Conservation (phyloP, 2,797 vertebrate species). For the Lophius americanus region DNA sequence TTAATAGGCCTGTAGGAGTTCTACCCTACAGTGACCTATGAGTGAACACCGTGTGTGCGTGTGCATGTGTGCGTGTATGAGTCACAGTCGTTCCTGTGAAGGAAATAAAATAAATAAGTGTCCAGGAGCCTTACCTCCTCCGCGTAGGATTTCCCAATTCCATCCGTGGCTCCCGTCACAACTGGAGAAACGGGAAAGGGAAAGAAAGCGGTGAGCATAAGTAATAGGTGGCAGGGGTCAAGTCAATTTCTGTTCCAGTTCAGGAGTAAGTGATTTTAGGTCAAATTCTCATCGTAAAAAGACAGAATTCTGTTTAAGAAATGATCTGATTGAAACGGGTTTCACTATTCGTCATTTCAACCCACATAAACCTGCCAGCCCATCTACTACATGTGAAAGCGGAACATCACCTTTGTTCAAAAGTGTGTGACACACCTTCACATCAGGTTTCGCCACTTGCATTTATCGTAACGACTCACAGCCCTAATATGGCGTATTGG, state of each 20-base stretch:
- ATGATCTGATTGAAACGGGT: neutral
- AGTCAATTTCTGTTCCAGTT: neutral
- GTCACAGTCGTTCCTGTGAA: constrained; percentile 70
- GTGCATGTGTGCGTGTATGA: constrained; percentile 54
- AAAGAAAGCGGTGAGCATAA: constrained; percentile 25
- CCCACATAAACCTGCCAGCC: neutral
- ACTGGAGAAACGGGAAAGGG: constrained; percentile 78
- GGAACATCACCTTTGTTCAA: constrained; percentile 3
- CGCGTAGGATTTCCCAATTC: constrained; percentile 96
- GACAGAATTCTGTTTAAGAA: neutral
- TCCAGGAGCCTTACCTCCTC: constrained; percentile 88
- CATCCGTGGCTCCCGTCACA: constrained; percentile 96
- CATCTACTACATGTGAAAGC: no score
- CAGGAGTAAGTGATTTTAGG: neutral
- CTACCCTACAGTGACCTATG: constrained; percentile 57
- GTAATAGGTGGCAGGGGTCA: neutral
- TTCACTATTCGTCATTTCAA: constrained; percentile 1
- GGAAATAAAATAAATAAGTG: constrained; percentile 64
- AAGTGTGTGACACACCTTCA: constrained; percentile 3
- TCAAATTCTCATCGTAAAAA: neutral
- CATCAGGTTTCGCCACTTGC: constrained; percentile 6
- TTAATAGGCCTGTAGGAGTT: constrained; percentile 55
- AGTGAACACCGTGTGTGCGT: constrained; percentile 44
- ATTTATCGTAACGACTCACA: no score
- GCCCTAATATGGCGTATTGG: neutral